A percentile compares a stretch with the other conserved stretches of the same genome.
Evolutionary conservation across 2,888 invertebrate genomes (phyloP).

Genomic region (Villa cingulata): DNA sequence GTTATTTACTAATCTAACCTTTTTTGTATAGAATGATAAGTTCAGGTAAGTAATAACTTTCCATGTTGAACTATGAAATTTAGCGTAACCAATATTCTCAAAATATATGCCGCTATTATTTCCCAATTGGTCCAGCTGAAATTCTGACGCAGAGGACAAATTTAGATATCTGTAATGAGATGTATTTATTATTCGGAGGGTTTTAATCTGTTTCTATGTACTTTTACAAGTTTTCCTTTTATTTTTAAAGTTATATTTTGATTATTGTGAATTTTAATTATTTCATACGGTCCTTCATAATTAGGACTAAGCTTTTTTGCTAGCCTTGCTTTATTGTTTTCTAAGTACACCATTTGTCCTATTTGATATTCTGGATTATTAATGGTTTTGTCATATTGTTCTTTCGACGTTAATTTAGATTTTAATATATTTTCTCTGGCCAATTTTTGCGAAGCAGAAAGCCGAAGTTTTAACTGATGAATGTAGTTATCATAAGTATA

Average conservation of each 20-base stretch:
- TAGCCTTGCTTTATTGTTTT: conserved; percentile 5
- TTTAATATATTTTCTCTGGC: conserved; percentile 7
- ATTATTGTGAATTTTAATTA: conserved; percentile 2
- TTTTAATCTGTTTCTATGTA: conserved; percentile 1
- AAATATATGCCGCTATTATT: conserved; percentile 11
- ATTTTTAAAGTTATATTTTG: conserved; percentile 5
- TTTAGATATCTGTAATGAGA: not conserved
- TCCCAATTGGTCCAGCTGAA: not conserved
- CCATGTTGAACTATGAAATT: conserved; percentile 7
- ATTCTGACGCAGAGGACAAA: not conserved
- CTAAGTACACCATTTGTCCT: conserved; percentile 7
- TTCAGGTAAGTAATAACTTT: conserved; percentile 5
- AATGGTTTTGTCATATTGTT: conserved; percentile 3
- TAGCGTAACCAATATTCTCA: conserved; percentile 7
- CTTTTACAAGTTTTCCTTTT: not conserved
- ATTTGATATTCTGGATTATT: conserved; percentile 2
- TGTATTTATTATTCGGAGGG: not conserved
- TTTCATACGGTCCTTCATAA: conserved; percentile 8
- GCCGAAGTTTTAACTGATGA: conserved; percentile 8
- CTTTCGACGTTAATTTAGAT: conserved; percentile 7
- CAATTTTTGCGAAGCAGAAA: conserved; percentile 6
- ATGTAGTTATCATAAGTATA: conserved; percentile 9
- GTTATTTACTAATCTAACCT: conserved; percentile 1
- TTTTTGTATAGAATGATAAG: conserved; percentile 1
- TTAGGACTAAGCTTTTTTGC: conserved; percentile 5